Conservation (phyloP, 2,888 invertebrate species). For the Lasioglossum villosulum region DNA sequence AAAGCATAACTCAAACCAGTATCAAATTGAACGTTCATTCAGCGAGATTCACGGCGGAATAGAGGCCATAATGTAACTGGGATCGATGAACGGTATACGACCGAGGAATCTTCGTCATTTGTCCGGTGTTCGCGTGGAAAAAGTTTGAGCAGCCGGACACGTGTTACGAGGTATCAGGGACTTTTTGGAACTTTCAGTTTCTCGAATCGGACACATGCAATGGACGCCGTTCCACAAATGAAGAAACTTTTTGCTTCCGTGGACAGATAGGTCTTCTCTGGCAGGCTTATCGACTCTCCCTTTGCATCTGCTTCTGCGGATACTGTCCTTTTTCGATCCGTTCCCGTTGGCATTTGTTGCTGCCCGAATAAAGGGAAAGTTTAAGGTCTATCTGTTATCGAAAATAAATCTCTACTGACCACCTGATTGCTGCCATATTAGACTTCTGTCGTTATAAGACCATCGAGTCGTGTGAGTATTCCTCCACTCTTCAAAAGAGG, state of each 20-base stretch:
- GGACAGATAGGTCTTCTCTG: constrained; percentile 25
- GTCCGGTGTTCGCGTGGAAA: constrained; percentile 22
- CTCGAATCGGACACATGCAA: constrained; percentile 34
- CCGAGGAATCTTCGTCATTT: constrained; percentile 47
- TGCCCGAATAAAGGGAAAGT: neutral
- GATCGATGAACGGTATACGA: constrained; percentile 43
- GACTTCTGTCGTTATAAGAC: neutral
- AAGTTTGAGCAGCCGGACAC: constrained; percentile 57
- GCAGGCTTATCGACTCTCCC: constrained; percentile 16
- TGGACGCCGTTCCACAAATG: constrained; percentile 58
- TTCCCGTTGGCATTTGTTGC: constrained; percentile 13
- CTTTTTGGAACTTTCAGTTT: constrained; percentile 46
- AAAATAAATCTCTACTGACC: neutral
- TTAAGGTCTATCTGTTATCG: neutral
- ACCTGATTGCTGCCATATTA: neutral
- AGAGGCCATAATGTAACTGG: constrained; percentile 20
- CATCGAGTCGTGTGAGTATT: neutral
- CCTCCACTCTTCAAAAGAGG: neutral
- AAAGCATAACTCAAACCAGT: constrained; percentile 23
- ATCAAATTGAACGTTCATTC: constrained; percentile 45
- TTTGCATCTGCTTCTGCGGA: constrained; percentile 27
- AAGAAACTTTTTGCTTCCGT: constrained; percentile 67
- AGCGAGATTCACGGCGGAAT: constrained; percentile 42
- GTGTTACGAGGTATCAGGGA: constrained; percentile 46
- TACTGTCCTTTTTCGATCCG: neutral